Conservation (phyloP, 2,888 invertebrate species). For the Orchestes rusci region DNA sequence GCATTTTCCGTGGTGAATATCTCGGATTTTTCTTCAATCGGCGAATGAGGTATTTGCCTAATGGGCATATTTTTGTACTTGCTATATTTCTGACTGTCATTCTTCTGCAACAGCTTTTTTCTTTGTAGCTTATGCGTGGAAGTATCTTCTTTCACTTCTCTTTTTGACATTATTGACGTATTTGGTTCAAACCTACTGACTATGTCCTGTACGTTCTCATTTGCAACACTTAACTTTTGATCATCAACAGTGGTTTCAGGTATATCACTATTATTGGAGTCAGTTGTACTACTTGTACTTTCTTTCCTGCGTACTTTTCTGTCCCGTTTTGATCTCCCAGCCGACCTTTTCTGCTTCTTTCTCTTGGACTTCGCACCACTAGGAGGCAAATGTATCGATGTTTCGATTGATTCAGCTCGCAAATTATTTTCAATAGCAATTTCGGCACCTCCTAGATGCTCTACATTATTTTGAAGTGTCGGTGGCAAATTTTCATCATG, state of each 20-base stretch:
- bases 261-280: conserved; percentile 31
- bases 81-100: conserved; percentile 26
- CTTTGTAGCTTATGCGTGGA: conserved; percentile 25
- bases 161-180: conserved; percentile 2
- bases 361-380: conserved; percentile 5
- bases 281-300: conserved; percentile 31
- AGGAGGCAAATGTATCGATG: conserved; percentile 22
- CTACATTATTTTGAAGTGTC: no score
- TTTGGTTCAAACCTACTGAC: conserved; percentile 9
- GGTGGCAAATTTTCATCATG: no score
- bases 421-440: conserved; percentile 4
- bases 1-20: no score
- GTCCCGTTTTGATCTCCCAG: conserved; percentile 19
- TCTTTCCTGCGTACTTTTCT: conserved; percentile 26
- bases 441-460: not conserved
- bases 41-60: conserved; percentile 14
- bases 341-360: conserved; percentile 14
- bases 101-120: conserved; percentile 26
- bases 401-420: not conserved
- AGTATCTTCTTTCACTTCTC: no score
- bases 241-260: conserved; percentile 20
- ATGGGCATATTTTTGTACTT: conserved; percentile 25
- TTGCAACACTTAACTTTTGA: conserved; percentile 2
- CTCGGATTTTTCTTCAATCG: conserved; percentile 21
- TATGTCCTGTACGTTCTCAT: conserved; percentile 11